Evolutionary conservation across 1,140 invertebrate genomes (phyloP), one percentile per base, ranked within the genome.

Genomic region (Rhagoletis pomonella): DNA sequence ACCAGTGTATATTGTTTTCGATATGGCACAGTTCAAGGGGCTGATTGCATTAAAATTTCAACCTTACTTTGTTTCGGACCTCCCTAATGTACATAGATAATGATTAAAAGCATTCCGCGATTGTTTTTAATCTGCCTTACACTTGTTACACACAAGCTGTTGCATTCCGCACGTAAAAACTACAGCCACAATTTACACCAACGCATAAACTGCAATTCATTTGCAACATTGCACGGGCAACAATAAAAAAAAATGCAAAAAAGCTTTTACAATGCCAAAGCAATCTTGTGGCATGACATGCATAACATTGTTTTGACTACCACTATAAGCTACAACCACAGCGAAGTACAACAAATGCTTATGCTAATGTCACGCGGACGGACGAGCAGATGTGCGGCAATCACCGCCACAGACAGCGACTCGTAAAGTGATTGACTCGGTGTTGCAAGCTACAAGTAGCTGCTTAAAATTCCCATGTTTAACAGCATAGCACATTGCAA

Each of bases 381-480:
- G 73, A 55, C 73, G 47, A 10, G 5, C 17, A 81, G 44, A 1
- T 81, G 47, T 50, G 69, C 2, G 44, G 69, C 39, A 73, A 73
- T 73, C 69, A 73, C 14, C 67, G 39, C 17, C 44, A 7, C 69
- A 44, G 69, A 50, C 69, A 47, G 0, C 47, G 19, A 81, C 73
- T n/a, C 47, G 47, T 19, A 50, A 81, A 81, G 47, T 81, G 73
- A 29, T 55, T 17, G 47, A 81, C 44, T 55, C 29, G 47, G 44
- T 81, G 73, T 81, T 81, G 73, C 47, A 29, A 81, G 47, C n/a
- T 55, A 81, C 73, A 81, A 58, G 44, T 81, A 81, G 44, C 73
- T 81, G 73, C 73, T 58, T 81, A 81, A 81, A 81, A 81, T 81
- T 81, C 73, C n/a, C 73, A 81, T 81, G 73, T 81, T 81, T 58